Evolutionary conservation across 2,888 invertebrate species (phyloP).

Genomic region (Tromatobia lineatoria): DNA sequence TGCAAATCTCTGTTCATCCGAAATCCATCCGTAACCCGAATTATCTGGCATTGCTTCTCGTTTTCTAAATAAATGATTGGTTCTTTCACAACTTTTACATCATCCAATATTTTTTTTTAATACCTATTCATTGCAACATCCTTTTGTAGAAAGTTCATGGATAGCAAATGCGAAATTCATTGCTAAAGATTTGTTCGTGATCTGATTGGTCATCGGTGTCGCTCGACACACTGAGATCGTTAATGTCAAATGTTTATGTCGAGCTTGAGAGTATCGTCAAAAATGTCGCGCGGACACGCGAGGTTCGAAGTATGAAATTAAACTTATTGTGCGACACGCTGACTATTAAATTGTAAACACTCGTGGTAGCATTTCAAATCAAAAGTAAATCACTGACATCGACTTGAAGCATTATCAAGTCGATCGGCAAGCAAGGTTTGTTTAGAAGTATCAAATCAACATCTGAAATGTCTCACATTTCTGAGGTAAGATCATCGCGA

Average conservation of each 20-base stretch:
- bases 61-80: neutral
- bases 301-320: too few species aligned
- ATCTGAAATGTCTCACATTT: neutral
- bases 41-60: neutral
- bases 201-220: too few species aligned
- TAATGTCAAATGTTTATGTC: too few species aligned
- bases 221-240: too few species aligned
- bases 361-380: neutral
- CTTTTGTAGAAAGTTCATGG: too few species aligned
- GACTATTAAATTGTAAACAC: neutral
- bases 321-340: neutral
- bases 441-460: constrained; percentile 20
- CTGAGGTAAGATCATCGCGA: constrained; percentile 21
- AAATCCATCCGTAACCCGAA: constrained; percentile 1
- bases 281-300: too few species aligned
- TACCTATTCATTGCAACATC: neutral
- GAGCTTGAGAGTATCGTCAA: too few species aligned
- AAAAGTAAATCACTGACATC: neutral
- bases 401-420: constrained; percentile 37
- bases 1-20: constrained; percentile 47
- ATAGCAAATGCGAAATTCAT: too few species aligned
- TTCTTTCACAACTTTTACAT: neutral
- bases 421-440: constrained; percentile 26
- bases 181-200: too few species aligned
- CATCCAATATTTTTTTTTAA: neutral